These are phyloP conservation scores for Poeciliopsis occidentalis DNA, from an alignment of 2,113 vertebrate genomes.

Conservation along the genomic window DNA sequence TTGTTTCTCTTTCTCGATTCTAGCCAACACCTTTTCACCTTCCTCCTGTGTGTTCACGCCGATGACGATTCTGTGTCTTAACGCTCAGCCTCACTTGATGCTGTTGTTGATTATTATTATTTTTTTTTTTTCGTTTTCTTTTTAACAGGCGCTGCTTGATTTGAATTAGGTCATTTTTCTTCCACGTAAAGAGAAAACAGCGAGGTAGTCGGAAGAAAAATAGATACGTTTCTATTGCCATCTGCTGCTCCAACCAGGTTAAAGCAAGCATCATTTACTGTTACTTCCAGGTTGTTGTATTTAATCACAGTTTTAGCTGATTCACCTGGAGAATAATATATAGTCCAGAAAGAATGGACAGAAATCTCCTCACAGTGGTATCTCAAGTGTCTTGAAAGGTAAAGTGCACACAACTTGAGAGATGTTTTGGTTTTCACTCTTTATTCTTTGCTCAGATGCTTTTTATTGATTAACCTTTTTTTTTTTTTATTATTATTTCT, in stretches of 20 bases:
- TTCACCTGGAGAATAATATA: conserved; percentile 20
- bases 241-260: conserved; percentile 23
- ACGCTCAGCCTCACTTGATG: conserved; percentile 8
- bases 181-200: not conserved
- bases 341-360: conserved; percentile 16
- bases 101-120: not conserved
- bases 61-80: conserved; percentile 44
- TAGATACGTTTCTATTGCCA: not conserved
- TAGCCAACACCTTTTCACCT: conserved; percentile 8
- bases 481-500: conserved; percentile 4
- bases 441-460: conserved; percentile 44
- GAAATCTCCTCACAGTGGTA: conserved; percentile 12
- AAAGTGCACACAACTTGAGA: conserved; percentile 52
- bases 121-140: conserved; percentile 5
- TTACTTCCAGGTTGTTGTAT: conserved; percentile 44
- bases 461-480: conserved; percentile 42
- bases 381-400: conserved; percentile 56
- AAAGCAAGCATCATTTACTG: conserved; percentile 35
- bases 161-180: conserved; percentile 43
- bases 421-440: conserved; percentile 28
- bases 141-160: conserved; percentile 56
- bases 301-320: conserved; percentile 58
- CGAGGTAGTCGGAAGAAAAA: conserved; percentile 4
- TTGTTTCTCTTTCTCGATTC: not conserved
- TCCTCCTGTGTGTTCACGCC: conserved; percentile 1